These are phyloP conservation scores for Neoseiulus cucumeris DNA, from an alignment of 1,140 invertebrate species.

Conservation along the genomic window DNA sequence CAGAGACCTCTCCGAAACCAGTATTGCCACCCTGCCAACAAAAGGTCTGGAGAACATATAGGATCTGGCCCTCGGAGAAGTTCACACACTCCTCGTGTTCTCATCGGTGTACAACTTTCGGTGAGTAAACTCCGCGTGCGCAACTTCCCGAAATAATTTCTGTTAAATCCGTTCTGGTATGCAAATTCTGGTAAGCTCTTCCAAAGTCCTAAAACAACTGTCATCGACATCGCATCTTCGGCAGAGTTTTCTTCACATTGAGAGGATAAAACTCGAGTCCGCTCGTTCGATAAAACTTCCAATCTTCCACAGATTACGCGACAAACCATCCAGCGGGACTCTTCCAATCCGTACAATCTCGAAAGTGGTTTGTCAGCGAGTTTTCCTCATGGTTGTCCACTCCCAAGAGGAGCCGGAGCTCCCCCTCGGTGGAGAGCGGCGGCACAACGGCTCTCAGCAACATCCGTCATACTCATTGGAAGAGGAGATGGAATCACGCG, in stretches of 20 bases:
- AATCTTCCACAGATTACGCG: no score
- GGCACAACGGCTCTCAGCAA: neutral
- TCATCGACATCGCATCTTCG: no score
- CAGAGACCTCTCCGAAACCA: conserved; percentile 53
- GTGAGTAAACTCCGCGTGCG: conserved; percentile 28
- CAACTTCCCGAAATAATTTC: no score
- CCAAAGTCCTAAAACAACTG: no score
- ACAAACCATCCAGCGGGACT: neutral
- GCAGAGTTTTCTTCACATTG: conserved; percentile 15
- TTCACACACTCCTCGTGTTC: conserved; percentile 48
- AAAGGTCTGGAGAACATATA: conserved; percentile 49
- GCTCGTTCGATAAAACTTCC: no score
- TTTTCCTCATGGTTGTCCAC: neutral
- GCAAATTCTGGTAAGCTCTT: no score
- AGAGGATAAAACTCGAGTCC: no score
- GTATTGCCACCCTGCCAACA: conserved; percentile 46
- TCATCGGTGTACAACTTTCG: conserved; percentile 58
- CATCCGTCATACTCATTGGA: neutral
- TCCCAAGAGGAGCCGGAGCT: neutral
- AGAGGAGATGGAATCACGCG: neutral
- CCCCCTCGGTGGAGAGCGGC: no score
- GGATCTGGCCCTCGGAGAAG: conserved; percentile 44
- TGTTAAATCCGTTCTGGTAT: no score
- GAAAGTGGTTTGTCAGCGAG: neutral
- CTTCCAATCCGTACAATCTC: neutral